Percentiles rank a stretch among this genome's conserved stretches.
Evolutionary conservation across 2,797 vertebrate species (phyloP).

Genomic region (Anguilla pacifica): DNA sequence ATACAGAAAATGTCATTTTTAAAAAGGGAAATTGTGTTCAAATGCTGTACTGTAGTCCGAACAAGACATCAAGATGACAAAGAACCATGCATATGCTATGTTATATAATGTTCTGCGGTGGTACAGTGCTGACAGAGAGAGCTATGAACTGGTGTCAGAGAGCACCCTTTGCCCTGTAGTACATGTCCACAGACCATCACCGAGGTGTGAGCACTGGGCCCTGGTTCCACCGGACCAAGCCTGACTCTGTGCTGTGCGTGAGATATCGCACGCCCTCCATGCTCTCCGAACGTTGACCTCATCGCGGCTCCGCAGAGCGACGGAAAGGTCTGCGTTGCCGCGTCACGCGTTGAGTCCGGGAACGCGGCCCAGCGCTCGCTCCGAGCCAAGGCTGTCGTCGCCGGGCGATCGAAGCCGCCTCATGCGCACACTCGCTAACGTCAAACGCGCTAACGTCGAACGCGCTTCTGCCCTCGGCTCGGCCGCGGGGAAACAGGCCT

Average conservation of each 20-base stretch:
- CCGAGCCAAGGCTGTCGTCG: neutral
- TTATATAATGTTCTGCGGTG: constrained; percentile 47
- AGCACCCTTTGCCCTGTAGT: constrained; percentile 53
- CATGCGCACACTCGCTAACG: neutral
- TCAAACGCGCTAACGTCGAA: neutral
- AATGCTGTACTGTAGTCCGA: neutral
- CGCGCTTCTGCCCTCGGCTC: constrained; percentile 25
- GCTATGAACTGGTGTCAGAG: constrained; percentile 49
- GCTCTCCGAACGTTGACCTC: constrained; percentile 10
- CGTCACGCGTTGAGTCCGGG: neutral
- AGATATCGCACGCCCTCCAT: too few species aligned
- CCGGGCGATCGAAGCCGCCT: neutral
- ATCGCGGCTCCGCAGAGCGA: neutral
- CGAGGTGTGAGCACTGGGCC: constrained; percentile 9
- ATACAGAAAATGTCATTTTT: neutral
- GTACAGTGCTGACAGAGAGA: neutral
- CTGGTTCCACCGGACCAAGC: neutral
- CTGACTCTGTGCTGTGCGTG: neutral
- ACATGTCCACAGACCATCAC: constrained; percentile 34
- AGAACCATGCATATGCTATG: constrained; percentile 59
- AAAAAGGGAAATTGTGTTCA: neutral
- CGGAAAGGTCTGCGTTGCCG: neutral
- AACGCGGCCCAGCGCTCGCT: neutral
- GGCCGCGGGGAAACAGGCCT: neutral
- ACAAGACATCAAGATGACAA: constrained; percentile 42